Conservation (phyloP, 23 tunicate genomes). For the Ascidia mentula region DNA sequence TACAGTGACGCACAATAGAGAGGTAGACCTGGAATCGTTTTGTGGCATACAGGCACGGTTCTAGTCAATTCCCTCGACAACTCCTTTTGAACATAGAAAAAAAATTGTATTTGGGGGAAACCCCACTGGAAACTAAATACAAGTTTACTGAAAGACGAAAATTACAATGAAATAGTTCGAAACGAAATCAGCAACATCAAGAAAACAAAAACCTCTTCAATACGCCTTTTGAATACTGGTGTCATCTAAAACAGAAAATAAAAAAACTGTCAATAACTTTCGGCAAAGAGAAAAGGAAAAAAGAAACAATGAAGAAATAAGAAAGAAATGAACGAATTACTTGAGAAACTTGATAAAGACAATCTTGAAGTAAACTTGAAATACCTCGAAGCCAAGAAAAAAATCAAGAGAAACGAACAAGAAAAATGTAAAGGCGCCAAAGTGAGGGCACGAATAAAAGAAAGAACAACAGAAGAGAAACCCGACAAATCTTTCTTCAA, state of each 20-base stretch:
- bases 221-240: no score
- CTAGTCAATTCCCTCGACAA: no score
- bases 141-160: no score
- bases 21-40: no score
- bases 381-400: neutral
- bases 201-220: no score
- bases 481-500: slow-evolving; percentile 22
- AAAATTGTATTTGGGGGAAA: no score
- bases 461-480: neutral
- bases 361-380: neutral
- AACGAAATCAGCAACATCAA: no score
- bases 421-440: neutral
- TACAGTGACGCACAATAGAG: no score
- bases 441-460: neutral
- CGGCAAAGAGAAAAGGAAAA: neutral
- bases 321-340: neutral
- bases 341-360: neutral
- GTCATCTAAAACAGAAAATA: neutral
- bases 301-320: neutral
- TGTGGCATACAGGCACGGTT: no score
- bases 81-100: no score
- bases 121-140: no score
- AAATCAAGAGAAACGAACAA: neutral
- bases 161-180: no score
- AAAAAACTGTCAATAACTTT: neutral